A percentile compares a stretch with the other conserved stretches of the same genome.
Conservation (phyloP, 2,888 invertebrate genomes). For the Dicroscelio sp. region DNA sequence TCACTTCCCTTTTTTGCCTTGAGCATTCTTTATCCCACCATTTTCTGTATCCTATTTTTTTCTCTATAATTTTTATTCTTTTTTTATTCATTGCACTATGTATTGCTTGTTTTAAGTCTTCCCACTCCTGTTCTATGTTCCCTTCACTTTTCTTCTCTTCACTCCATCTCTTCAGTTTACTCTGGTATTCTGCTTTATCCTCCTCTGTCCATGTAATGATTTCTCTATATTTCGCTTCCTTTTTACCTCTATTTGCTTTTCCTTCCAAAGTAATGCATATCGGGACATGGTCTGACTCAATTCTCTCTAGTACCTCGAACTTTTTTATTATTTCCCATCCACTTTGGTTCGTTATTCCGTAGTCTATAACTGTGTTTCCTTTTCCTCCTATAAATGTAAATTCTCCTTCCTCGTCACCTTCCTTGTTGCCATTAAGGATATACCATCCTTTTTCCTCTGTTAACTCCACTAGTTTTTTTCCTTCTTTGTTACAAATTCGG, state of each 20-base stretch:
- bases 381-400: neutral
- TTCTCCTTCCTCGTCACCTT: neutral
- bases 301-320: constrained; percentile 1
- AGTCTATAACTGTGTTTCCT: neutral
- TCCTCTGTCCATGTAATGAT: constrained; percentile 29
- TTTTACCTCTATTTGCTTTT: neutral
- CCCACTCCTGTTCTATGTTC: constrained; percentile 10
- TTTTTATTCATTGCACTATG: neutral
- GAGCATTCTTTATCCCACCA: no score
- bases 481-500: neutral
- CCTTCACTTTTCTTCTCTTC: neutral
- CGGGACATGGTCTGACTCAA: constrained; percentile 43
- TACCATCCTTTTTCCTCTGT: neutral
- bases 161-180: constrained; percentile 22
- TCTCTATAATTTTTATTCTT: no score
- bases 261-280: neutral
- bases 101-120: neutral
- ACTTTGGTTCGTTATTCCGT: neutral
- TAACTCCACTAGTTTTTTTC: neutral
- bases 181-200: neutral
- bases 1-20: no score
- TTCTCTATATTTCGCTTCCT: neutral
- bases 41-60: no score
- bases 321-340: constrained; percentile 29
- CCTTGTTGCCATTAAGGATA: neutral